These are phyloP conservation scores for Trididemnum nubilum DNA, from an alignment of 23 tunicate species.

Conservation along the genomic window DNA sequence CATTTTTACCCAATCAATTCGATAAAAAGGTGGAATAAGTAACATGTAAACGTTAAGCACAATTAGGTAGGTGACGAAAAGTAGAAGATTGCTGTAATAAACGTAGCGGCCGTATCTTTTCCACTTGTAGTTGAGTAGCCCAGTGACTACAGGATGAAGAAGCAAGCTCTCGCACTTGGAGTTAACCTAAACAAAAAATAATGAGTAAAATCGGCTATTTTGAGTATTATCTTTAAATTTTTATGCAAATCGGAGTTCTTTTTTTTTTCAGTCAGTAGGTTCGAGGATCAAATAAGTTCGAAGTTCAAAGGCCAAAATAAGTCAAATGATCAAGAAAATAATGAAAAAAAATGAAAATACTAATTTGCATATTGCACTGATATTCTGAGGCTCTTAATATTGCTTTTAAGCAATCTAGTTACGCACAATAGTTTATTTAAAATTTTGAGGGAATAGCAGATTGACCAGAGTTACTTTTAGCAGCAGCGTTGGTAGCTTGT, in stretches of 20 bases:
- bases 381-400: too few species aligned
- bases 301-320: too few species aligned
- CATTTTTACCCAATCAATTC: slow-evolving; percentile 65
- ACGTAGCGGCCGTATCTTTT: slow-evolving; percentile 85
- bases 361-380: too few species aligned
- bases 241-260: background rate
- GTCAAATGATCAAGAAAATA: too few species aligned
- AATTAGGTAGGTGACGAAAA: slow-evolving; percentile 58
- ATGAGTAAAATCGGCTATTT: background rate
- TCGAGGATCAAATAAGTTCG: too few species aligned
- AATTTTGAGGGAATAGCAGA: too few species aligned
- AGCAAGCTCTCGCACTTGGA: slow-evolving; percentile 84
- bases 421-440: too few species aligned
- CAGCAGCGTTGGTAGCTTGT: too few species aligned
- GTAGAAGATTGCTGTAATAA: slow-evolving; percentile 66
- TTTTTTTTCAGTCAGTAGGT: too few species aligned
- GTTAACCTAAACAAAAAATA: slow-evolving; percentile 61
- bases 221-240: background rate
- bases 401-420: too few species aligned
- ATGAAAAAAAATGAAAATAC: too few species aligned
- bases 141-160: slow-evolving; percentile 93
- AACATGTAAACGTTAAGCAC: slow-evolving; percentile 90
- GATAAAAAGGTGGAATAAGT: slow-evolving; percentile 74
- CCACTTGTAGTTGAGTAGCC: slow-evolving; percentile 92
- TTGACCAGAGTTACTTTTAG: too few species aligned